These are phyloP conservation scores for Pyrgilauda ruficollis DNA, from an alignment of 2,113 vertebrate species.

Conservation along the genomic window DNA sequence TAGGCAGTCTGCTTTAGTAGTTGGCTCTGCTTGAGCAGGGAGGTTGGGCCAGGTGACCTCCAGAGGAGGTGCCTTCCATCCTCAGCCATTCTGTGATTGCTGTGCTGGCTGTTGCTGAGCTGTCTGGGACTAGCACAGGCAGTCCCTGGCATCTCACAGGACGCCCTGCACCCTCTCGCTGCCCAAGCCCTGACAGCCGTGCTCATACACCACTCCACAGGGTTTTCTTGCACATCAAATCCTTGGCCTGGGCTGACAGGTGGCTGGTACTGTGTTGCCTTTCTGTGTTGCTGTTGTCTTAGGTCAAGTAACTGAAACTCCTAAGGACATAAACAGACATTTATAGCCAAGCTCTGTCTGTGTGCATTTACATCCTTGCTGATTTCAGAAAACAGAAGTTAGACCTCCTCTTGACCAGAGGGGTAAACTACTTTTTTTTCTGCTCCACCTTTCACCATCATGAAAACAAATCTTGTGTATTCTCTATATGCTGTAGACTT, in stretches of 20 bases:
- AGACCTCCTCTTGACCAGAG: not conserved
- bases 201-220: not conserved
- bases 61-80: not conserved
- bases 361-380: not conserved
- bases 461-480: not conserved
- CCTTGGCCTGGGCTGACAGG: not conserved
- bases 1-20: not conserved
- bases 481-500: not conserved
- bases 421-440: not conserved
- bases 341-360: not conserved
- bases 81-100: not conserved
- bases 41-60: not conserved
- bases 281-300: not conserved
- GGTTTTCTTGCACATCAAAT: not conserved
- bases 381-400: conserved; percentile 12
- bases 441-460: not conserved
- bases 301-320: conserved; percentile 20
- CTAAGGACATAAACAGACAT: not conserved
- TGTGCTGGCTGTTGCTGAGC: not conserved
- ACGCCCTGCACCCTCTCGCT: not conserved
- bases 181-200: not conserved
- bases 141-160: not conserved
- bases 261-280: not conserved
- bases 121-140: not conserved
- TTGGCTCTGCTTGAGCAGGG: not conserved